Base-by-base conservation (phyloP, 2,113 vertebrate genomes). In the Odocoileus hemionus region DNA sequence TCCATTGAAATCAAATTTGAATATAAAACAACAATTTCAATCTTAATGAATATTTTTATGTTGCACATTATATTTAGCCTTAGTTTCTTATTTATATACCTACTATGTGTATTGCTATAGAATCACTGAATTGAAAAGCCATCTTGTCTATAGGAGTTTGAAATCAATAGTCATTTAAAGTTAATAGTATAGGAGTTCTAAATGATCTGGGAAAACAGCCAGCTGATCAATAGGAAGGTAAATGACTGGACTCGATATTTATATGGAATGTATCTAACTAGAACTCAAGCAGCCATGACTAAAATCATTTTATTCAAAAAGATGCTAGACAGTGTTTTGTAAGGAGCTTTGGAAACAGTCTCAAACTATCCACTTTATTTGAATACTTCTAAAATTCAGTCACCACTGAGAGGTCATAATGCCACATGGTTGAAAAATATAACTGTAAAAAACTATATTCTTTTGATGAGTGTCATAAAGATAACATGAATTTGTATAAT, bases 111-210 rank as follows among this genome's bases (percentile, higher is more conserved):
- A 39, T 64, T 96, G 13, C 70, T 95, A 96, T 95, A 86, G 30
- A 89, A 82, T 96, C 15, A 83, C 16, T 60, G 67, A 84, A 52
- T 54, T 88, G 76, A 97, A 96, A 95, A 97, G 88, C 74, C 55
- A 58, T 92, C 55, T 95, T 58, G 64, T 91, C 95, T 94, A 61
- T 88, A 83, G 91, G 92, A 39, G 76, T 94, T 91, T 85, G 83
- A 96, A 96, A 97, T 97, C 96, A 88, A 97, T 97, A 96, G 90
- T 88, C 85, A 97, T 95, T 96, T 96, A 94, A 96, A 92, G 82
- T 96, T 96, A 92, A 92, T 97, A 96, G 64, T 80, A 74, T 95
- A 52, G 67, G 52, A 92, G 85, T 94, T 95, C 76, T 94, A 92
- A 96, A 92, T 82, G 85, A 36, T 67, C 96, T 90, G 80, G 92